Conservation (phyloP, 2,797 vertebrate species). For the Spinus pinus region DNA sequence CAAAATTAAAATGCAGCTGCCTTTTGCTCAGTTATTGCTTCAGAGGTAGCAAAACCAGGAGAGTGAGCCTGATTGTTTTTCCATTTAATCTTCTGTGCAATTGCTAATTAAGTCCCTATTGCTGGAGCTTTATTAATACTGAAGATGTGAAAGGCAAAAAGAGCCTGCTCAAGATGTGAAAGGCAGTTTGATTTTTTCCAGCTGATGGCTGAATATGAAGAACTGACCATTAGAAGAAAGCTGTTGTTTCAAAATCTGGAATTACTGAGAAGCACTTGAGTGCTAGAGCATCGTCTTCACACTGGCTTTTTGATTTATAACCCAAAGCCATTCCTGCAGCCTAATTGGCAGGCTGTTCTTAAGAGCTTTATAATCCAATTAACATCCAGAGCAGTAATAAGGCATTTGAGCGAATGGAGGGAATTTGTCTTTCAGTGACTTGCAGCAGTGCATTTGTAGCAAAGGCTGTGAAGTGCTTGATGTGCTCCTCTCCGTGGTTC, state of each 20-base stretch:
- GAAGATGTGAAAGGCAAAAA: not conserved
- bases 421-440: not conserved
- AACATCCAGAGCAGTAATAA: not conserved
- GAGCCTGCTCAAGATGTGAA: not conserved
- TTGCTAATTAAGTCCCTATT: conserved; percentile 24
- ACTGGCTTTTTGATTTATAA: not conserved
- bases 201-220: not conserved
- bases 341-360: not conserved
- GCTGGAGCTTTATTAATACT: conserved; percentile 2
- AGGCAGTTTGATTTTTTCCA: not conserved
- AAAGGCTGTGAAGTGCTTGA: not conserved
- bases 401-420: not conserved
- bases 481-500: not conserved
- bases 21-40: not conserved
- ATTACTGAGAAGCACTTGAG: not conserved
- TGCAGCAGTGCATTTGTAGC: not conserved
- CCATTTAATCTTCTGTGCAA: not conserved
- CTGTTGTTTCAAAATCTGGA: not conserved
- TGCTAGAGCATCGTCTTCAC: not conserved
- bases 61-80: not conserved
- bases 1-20: not conserved
- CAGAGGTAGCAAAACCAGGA: not conserved
- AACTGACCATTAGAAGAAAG: not conserved
- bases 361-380: conserved; percentile 5
- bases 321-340: not conserved